These are phyloP conservation scores for Aspidiotus destructor DNA, from an alignment of 2,888 invertebrate genomes.

Conservation along the genomic window DNA sequence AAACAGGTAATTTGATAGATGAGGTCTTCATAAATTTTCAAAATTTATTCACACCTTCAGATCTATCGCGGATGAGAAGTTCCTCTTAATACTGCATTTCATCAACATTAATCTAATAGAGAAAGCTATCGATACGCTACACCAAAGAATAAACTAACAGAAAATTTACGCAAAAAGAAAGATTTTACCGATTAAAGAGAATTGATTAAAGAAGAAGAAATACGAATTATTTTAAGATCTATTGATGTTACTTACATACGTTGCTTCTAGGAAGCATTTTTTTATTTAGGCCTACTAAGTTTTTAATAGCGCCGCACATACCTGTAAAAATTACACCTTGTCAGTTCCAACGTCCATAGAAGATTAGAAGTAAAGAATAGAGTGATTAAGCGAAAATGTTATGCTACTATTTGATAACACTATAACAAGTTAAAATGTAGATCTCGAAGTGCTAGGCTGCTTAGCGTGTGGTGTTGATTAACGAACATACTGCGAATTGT, in stretches of 20 bases:
- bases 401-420: neutral
- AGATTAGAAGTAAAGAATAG: neutral
- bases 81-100: too few species aligned
- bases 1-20: too few species aligned
- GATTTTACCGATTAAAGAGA: too few species aligned
- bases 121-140: neutral
- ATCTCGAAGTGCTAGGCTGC: neutral
- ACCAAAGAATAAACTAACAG: neutral
- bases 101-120: too few species aligned
- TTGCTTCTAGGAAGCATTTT: slow-evolving; percentile 29
- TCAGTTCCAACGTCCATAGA: slow-evolving; percentile 9
- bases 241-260: slow-evolving; percentile 24
- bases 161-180: neutral
- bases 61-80: too few species aligned
- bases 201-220: too few species aligned
- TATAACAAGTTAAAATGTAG: neutral
- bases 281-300: slow-evolving; percentile 29
- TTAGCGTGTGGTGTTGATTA: neutral
- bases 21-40: too few species aligned
- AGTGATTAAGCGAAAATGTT: slow-evolving; percentile 9
- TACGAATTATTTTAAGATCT: too few species aligned
- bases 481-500: neutral
- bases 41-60: too few species aligned
- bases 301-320: slow-evolving; percentile 32
- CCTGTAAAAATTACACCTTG: slow-evolving; percentile 29